Percentiles rank a stretch among this genome's conserved stretches.
Conservation (phyloP, 2,888 invertebrate species). For the Lasioglossum zephyrum region DNA sequence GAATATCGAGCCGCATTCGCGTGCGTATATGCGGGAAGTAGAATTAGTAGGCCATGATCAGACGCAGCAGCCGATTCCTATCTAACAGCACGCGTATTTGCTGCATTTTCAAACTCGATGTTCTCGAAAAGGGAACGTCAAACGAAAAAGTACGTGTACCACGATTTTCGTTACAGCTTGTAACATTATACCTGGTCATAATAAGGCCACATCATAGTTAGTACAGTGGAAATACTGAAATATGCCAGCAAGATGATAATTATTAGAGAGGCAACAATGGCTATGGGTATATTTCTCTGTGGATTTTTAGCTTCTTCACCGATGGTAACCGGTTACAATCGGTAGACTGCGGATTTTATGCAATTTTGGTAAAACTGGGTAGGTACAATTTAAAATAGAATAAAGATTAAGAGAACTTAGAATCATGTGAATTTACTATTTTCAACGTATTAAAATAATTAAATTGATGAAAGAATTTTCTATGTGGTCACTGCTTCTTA, state of each 20-base stretch:
- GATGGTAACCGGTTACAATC: constrained; percentile 88
- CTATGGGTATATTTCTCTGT: constrained; percentile 94
- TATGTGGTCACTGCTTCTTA: too few species aligned
- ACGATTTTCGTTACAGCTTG: background rate
- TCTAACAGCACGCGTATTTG: too few species aligned
- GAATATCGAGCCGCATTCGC: background rate
- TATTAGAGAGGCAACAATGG: constrained; percentile 93
- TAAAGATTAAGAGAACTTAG: too few species aligned
- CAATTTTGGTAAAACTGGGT: too few species aligned
- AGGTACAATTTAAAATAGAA: too few species aligned
- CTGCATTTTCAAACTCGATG: background rate
- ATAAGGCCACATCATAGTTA: constrained; percentile 98
- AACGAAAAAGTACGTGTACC: background rate
- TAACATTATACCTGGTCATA: constrained; percentile 89
- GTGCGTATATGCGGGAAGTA: background rate
- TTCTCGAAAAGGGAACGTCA: background rate
- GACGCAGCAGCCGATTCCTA: too few species aligned
- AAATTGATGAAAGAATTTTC: too few species aligned
- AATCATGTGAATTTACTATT: too few species aligned
- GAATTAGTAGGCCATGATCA: background rate
- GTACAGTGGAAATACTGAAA: constrained; percentile 95
- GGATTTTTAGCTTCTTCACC: constrained; percentile 98
- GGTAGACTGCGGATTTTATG: too few species aligned
- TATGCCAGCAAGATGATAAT: constrained; percentile 94
- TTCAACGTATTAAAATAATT: too few species aligned